phyloP scores from a whole-genome alignment of 2,888 invertebrate species.

The Mantis religiosa region DNA sequence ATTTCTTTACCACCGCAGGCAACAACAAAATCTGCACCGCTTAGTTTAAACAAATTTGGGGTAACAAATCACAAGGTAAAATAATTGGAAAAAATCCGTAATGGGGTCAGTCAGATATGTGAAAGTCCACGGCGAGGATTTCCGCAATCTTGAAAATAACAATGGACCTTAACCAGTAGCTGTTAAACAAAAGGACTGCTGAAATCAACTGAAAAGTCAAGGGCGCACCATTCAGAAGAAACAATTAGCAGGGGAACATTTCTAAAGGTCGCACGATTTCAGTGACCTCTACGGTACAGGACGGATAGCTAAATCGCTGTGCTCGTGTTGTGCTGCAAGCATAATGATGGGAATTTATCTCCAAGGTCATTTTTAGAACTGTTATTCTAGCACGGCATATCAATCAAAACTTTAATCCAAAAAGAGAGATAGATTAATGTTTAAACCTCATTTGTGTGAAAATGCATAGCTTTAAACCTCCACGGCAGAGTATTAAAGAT shows the following conservation, averaged over 20 bases:
- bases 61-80: neutral
- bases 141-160: neutral
- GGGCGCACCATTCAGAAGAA: neutral
- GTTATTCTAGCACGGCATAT: too few relatives aligned
- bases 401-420: too few relatives aligned
- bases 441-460: too few relatives aligned
- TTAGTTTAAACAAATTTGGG: neutral
- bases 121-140: neutral
- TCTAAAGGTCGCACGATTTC: neutral
- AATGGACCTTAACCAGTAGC: neutral
- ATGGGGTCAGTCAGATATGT: neutral
- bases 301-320: neutral
- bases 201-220: neutral
- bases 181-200: neutral
- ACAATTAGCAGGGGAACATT: neutral
- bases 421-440: too few relatives aligned
- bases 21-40: neutral
- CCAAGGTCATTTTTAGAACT: neutral
- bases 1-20: neutral
- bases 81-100: neutral
- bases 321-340: neutral
- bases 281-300: neutral
- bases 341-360: neutral
- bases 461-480: too few relatives aligned
- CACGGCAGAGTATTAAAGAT: too few relatives aligned